A percentile compares a stretch with the other conserved stretches of the same genome.
Evolutionary conservation across 2,888 invertebrate genomes (phyloP).

Genomic region (Plutella xylostella): DNA sequence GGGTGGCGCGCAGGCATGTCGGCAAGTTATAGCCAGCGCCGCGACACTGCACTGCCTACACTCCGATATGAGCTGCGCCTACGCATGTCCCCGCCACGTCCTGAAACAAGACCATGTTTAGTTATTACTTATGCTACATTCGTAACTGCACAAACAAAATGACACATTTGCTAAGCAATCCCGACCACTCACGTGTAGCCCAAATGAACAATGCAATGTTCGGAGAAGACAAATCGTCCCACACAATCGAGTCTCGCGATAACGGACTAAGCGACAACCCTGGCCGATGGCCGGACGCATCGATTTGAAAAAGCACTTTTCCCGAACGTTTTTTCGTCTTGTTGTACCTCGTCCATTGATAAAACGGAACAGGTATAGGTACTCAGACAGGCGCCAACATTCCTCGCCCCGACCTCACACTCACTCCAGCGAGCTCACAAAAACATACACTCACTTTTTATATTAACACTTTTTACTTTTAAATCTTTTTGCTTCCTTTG

Average conservation of each 20-base stretch:
- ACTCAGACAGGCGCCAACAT: slow-evolving; percentile 71
- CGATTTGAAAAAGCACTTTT: slow-evolving; percentile 64
- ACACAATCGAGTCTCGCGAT: slow-evolving; percentile 13
- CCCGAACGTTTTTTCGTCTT: slow-evolving; percentile 44
- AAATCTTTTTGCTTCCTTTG: slow-evolving; percentile 62
- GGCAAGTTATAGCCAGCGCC: slow-evolving; percentile 43
- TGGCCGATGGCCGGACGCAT: slow-evolving; percentile 57
- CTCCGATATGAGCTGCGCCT: background rate
- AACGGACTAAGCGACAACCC: slow-evolving; percentile 47
- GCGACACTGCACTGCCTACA: background rate
- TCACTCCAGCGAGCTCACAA: slow-evolving; percentile 61
- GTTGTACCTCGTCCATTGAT: slow-evolving; percentile 66
- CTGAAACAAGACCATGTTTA: no score
- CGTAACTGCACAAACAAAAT: background rate
- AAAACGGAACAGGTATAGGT: slow-evolving; percentile 67
- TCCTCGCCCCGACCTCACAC: slow-evolving; percentile 69
- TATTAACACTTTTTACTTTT: slow-evolving; percentile 49
- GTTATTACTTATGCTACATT: no score
- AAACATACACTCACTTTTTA: slow-evolving; percentile 64
- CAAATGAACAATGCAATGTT: background rate
- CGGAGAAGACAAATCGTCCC: slow-evolving; percentile 4
- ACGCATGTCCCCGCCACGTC: background rate
- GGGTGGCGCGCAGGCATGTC: slow-evolving; percentile 46
- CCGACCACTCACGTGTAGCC: background rate
- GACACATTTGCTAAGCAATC: background rate